A percentile compares a stretch with the other conserved stretches of the same genome.
These are phyloP conservation scores for Arctopsyche grandis DNA, from an alignment of 1,140 invertebrate species.

Conservation along the genomic window DNA sequence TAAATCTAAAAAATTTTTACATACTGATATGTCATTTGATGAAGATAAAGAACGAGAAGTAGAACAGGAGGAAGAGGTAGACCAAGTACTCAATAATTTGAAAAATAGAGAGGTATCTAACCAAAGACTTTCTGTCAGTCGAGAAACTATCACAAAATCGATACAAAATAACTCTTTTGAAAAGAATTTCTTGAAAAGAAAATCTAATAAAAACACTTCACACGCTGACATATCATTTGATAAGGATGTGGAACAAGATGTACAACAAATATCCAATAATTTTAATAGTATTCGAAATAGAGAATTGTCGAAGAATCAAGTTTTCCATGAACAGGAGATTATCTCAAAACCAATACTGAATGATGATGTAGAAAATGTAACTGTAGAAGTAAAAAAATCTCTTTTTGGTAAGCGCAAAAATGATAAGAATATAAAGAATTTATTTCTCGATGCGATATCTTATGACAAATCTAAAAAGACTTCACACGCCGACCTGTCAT, in stretches of 20 bases:
- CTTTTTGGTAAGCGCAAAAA: not conserved
- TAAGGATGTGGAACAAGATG: no score
- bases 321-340: no score
- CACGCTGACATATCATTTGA: not conserved
- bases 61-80: no score
- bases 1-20: slow-evolving; percentile 27
- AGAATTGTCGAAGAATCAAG: no score
- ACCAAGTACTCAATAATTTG: no score
- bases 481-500: not conserved
- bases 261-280: no score
- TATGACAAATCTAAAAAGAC: slow-evolving; percentile 25
- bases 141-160: no score
- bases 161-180: not conserved
- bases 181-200: no score
- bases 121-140: no score
- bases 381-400: slow-evolving; percentile 2
- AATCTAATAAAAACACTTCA: not conserved
- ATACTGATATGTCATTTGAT: slow-evolving; percentile 8
- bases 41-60: not conserved
- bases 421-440: slow-evolving; percentile 23
- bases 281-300: no score
- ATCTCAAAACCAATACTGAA: no score
- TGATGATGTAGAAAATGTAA: not conserved
- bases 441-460: slow-evolving; percentile 46
- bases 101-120: no score